Conservation (phyloP, 1,140 invertebrate genomes). For the Cydia amplana region DNA sequence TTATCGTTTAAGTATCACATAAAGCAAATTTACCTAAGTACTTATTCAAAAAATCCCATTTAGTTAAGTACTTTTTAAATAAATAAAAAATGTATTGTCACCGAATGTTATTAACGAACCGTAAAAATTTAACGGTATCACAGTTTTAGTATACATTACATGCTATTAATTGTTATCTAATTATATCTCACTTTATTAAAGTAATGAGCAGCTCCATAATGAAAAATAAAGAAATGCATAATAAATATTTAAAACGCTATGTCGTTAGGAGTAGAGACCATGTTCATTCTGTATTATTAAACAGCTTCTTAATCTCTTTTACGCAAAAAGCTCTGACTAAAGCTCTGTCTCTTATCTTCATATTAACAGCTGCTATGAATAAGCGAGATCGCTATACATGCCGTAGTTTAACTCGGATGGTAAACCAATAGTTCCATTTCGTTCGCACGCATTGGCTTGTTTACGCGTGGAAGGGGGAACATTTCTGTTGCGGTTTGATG, state of each 20-base stretch:
- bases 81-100: slow-evolving; percentile 23
- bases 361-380: slow-evolving; percentile 43
- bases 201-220: slow-evolving; percentile 55
- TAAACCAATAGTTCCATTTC: slow-evolving; percentile 52
- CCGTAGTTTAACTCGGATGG: slow-evolving; percentile 33
- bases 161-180: slow-evolving; percentile 57
- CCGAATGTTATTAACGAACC: slow-evolving; percentile 33
- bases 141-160: slow-evolving; percentile 37
- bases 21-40: too few species aligned
- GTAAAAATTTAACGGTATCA: slow-evolving; percentile 35
- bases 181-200: slow-evolving; percentile 63
- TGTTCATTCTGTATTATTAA: slow-evolving; percentile 74
- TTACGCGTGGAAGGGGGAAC: slow-evolving; percentile 61
- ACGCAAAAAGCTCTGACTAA: slow-evolving; percentile 46
- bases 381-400: slow-evolving; percentile 49
- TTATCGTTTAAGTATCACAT: too few species aligned
- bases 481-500: slow-evolving; percentile 57
- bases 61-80: not conserved
- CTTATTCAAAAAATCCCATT: too few species aligned
- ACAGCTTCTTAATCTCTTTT: slow-evolving; percentile 69
- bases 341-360: slow-evolving; percentile 51
- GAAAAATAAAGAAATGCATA: slow-evolving; percentile 73
- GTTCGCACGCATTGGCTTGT: slow-evolving; percentile 51
- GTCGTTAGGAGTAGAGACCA: slow-evolving; percentile 68
- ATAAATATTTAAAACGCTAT: slow-evolving; percentile 77